Evolutionary conservation across 2,113 vertebrate species (phyloP), one percentile per base, ranked within the genome.

Genomic region (Otis tarda): DNA sequence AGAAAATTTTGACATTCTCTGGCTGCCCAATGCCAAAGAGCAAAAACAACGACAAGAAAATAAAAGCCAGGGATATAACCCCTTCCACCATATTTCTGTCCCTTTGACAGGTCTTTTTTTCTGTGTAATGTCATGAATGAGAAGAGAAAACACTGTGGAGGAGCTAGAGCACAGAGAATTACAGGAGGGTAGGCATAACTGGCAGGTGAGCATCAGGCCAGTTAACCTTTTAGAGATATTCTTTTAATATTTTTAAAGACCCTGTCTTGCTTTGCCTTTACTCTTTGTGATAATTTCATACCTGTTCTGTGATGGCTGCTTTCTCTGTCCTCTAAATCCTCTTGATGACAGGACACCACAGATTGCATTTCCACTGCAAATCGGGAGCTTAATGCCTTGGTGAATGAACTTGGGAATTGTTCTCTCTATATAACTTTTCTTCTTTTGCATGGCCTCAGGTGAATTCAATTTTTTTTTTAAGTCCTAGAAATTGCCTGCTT

Each of bases 401-500:
- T 85, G 87, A 93, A 92, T 90, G 89, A 95, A 93, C 84, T 82
- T 89, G 93, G 89, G 91, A 87, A 94, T 94, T 91, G 73, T 93
- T 87, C 64, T 94, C 31, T 96, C 83, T 83, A 31, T 95, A 84
- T 95, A 95, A 87, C 53, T 94, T 91, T 89, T 90, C 35, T 95
- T 93, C 65, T 91, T 49, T 88, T 93, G 25, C 63, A 35, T 95
- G 74, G 80, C 88, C 94, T 93, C 96, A 83, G 95, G 85, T 97
- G 96, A 91, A 92, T 96, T 93, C 11, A 50, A 25, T 82, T 94
- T 95, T 97, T 94, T 79, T 93, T 88, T 86, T 3, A 56, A 97
- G 60, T 95, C 88, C 83, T 89, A 91, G 89, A 97, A 97, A 97
- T 94, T 91, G 92, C 31, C 74, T 94, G 93, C 80, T 95, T 97